Evolutionary conservation across 2,113 vertebrate genomes (phyloP).

Genomic region (Oreochromis aureus): DNA sequence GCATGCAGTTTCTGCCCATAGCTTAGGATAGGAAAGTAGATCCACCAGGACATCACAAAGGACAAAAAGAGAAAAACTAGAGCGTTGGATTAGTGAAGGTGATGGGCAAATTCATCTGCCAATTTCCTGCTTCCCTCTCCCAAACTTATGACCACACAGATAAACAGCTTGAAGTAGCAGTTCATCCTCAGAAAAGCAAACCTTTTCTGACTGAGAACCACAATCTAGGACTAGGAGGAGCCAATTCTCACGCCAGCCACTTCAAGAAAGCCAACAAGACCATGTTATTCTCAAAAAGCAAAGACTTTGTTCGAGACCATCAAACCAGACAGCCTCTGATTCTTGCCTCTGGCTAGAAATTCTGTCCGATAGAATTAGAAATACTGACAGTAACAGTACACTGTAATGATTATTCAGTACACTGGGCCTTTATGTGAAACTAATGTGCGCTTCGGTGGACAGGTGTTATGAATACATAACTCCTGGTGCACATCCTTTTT

Average conservation of each 20-base stretch:
- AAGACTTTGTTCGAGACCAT: background rate
- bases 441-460: fast-evolving
- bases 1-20: background rate
- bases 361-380: background rate
- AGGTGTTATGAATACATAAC: background rate
- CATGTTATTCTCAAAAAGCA: background rate
- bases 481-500: fast-evolving
- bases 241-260: background rate
- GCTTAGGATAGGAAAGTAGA: background rate
- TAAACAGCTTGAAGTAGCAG: background rate
- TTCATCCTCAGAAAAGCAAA: background rate
- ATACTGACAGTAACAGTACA: background rate
- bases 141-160: background rate
- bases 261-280: background rate
- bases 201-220: background rate
- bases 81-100: background rate
- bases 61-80: background rate
- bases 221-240: fast-evolving
- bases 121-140: background rate
- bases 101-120: background rate
- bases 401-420: fast-evolving
- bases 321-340: background rate
- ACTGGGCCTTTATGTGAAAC: background rate
- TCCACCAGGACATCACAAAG: background rate
- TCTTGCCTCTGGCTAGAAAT: background rate